These are phyloP conservation scores for Melikaiella ostensackeni DNA, from an alignment of 2,888 invertebrate genomes.

Conservation along the genomic window DNA sequence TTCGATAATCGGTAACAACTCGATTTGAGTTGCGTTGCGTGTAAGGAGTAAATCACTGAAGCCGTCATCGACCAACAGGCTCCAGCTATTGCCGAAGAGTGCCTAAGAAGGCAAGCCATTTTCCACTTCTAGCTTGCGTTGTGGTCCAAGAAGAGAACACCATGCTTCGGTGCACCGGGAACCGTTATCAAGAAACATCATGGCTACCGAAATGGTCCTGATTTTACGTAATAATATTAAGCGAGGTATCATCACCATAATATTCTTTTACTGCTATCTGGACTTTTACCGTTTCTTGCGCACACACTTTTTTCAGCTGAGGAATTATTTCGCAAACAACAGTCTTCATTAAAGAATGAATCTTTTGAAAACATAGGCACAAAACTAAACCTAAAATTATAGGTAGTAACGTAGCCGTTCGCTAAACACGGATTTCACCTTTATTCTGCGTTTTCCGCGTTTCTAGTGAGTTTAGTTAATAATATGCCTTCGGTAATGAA, in stretches of 20 bases:
- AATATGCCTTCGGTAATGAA: too few relatives aligned
- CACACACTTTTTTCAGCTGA: background rate
- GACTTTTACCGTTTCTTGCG: background rate
- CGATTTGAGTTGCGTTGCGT: slow-evolving; percentile 34
- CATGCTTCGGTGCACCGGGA: slow-evolving; percentile 65
- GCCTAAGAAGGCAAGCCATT: slow-evolving; percentile 51
- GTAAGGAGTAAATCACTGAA: slow-evolving; percentile 53
- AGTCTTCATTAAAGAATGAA: background rate
- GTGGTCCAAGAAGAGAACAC: slow-evolving; percentile 50
- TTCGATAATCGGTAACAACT: slow-evolving; percentile 9
- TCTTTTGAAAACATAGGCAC: too few relatives aligned
- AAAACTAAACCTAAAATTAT: too few relatives aligned
- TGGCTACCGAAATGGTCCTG: slow-evolving; percentile 52
- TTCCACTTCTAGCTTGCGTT: slow-evolving; percentile 50
- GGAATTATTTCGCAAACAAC: background rate
- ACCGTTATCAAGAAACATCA: slow-evolving; percentile 63
- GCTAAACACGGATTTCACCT: too few relatives aligned
- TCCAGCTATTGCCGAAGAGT: slow-evolving; percentile 30
- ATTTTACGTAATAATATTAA: slow-evolving; percentile 39
- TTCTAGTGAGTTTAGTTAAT: too few relatives aligned
- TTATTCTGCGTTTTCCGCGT: too few relatives aligned
- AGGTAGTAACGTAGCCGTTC: too few relatives aligned
- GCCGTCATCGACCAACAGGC: slow-evolving; percentile 48
- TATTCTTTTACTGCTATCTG: slow-evolving; percentile 28
- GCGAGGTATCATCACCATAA: slow-evolving; percentile 22